Conservation (phyloP, 2,113 vertebrate species). For the Thamnophis sirtalis region DNA sequence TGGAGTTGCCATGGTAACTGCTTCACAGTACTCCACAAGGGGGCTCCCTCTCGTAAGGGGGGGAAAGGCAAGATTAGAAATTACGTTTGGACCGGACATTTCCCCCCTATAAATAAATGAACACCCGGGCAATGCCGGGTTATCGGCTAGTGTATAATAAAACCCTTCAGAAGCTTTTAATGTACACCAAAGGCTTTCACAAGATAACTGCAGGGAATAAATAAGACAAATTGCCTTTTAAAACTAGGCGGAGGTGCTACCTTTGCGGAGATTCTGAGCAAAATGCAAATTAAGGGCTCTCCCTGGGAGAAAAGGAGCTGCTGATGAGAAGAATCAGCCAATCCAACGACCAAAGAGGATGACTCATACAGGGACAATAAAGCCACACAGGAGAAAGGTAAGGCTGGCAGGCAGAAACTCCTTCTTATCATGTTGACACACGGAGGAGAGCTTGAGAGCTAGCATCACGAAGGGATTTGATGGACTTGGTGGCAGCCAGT, state of each 20-base stretch:
- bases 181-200: background rate
- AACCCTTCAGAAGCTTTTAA: background rate
- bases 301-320: background rate
- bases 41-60: no score
- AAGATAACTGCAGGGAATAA: background rate
- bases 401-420: background rate
- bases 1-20: no score
- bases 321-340: background rate
- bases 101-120: no score
- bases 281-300: background rate
- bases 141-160: background rate
- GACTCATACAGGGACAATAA: background rate
- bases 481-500: background rate
- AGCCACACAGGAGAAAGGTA: background rate
- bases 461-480: background rate
- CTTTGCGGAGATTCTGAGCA: background rate
- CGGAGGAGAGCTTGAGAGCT: background rate
- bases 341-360: background rate
- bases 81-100: no score
- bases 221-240: background rate
- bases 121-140: no score
- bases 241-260: background rate
- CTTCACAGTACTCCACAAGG: no score
- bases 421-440: background rate
- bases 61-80: no score